phyloP scores from a whole-genome alignment of 2,888 invertebrate species.

The Macaria liturata region DNA sequence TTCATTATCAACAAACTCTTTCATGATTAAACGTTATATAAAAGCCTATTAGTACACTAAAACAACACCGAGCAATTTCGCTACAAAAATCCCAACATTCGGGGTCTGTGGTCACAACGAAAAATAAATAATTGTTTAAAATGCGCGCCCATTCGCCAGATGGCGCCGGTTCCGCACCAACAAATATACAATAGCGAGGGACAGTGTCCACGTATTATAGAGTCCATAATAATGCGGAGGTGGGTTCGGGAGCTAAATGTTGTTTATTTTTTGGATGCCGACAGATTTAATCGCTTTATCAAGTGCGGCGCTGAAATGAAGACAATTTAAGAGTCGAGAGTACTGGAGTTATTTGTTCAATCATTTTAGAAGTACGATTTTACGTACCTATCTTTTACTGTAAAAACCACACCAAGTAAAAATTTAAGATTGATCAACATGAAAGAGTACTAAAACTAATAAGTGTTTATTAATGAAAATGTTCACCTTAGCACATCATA shows the following conservation, averaged over 20 bases:
- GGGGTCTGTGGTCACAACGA: conserved; percentile 15
- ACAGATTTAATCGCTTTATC: neutral
- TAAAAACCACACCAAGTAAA: no score
- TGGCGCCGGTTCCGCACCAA: conserved; percentile 28
- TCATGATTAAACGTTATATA: neutral
- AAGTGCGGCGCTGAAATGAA: no score
- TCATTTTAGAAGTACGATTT: no score
- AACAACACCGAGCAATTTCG: conserved; percentile 1
- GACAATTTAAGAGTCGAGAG: neutral
- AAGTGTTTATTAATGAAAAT: no score
- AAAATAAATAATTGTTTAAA: conserved; percentile 35
- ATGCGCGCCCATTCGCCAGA: conserved; percentile 34
- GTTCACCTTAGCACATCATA: no score
- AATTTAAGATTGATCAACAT: no score
- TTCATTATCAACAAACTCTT: no score
- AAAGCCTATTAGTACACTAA: neutral
- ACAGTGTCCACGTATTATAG: conserved; percentile 18
- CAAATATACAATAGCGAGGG: conserved; percentile 27
- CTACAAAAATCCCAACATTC: conserved; percentile 8
- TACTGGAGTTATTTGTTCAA: no score
- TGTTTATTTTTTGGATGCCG: neutral
- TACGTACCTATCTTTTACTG: no score
- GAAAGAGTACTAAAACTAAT: no score
- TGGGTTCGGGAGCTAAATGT: neutral
- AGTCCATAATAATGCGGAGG: conserved; percentile 15